Base-by-base conservation (phyloP, 2,888 invertebrate genomes). In the Coecobrya sp. region DNA sequence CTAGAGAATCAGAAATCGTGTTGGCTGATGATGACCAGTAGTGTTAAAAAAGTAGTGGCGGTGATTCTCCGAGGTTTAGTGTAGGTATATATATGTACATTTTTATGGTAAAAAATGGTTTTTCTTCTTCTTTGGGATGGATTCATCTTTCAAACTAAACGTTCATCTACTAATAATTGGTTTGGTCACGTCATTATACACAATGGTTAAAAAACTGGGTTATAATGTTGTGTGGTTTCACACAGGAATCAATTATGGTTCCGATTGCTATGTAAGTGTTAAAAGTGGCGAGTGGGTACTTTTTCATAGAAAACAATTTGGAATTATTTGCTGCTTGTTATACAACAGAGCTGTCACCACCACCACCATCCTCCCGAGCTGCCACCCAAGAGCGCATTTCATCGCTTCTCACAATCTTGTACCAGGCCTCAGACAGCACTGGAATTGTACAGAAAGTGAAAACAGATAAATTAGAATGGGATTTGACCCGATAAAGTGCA, bases 11-110 rank as follows among this genome's bases (percentile, higher is more conserved):
- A 68, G 68, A 30, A 30, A 68, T 76, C 49, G 76, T 76, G 45
- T 76, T 76, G 76, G 45, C 45, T 49, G 76, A 76, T 76, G 76
- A 76, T 76, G 76, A 76, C 76, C 76, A 76, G 45, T 76, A 45
- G 19, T 10, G 36, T 7, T 65, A 65, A 73, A 42, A 2, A 42
- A 76, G 70, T n/a, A 19, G 42, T 42, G 68, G 13, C 5, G n/a
- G 36, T 42, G 68, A 5, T 70, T 19, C 27, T 2, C 30, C 16
- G n/a, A n/a, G n/a, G n/a, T n/a, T n/a, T n/a, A n/a, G n/a, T n/a
- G n/a, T n/a, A n/a, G n/a, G n/a, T n/a, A n/a, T n/a, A n/a, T n/a
- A n/a, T n/a, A n/a, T 73, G 30, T 36, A 42, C 19, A 11, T 73
- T 73, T 30, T 30, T 73, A 19, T 73, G 36, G 36, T 13, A 42